These are phyloP conservation scores for Paratrypauchen microcephalus DNA, from an alignment of 2,797 vertebrate genomes.

Conservation along the genomic window DNA sequence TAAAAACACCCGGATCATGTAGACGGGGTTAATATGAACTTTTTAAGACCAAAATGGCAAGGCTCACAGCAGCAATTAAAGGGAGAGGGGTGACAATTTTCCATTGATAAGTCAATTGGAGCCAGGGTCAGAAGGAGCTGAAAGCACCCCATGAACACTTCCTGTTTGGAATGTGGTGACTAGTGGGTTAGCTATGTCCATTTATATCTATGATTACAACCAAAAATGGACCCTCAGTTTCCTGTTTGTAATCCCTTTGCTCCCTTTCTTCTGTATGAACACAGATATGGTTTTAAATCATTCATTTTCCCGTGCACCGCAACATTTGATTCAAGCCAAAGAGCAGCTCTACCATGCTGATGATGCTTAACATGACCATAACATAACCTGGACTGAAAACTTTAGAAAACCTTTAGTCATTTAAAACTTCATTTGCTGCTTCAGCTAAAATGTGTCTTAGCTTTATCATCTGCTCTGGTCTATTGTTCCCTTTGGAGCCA, in stretches of 20 bases:
- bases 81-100: too few relatives aligned
- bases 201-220: too few relatives aligned
- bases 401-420: neutral
- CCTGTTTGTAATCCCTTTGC: too few relatives aligned
- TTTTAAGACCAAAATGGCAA: too few relatives aligned
- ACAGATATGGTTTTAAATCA: neutral
- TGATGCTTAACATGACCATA: neutral
- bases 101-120: too few relatives aligned
- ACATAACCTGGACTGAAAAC: neutral
- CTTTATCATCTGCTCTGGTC: constrained; percentile 7
- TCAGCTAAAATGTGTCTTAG: constrained; percentile 9
- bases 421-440: constrained; percentile 1
- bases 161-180: too few relatives aligned
- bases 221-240: neutral
- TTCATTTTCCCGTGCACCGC: neutral
- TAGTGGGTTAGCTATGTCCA: too few relatives aligned
- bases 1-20: too few relatives aligned
- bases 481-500: constrained; percentile 10
- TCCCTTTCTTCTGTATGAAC: neutral
- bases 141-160: too few relatives aligned
- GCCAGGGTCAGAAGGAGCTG: too few relatives aligned
- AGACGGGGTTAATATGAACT: too few relatives aligned
- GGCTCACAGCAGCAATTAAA: too few relatives aligned
- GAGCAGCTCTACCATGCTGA: neutral
- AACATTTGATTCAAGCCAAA: neutral